phyloP scores from a whole-genome alignment of 2,888 invertebrate genomes.

The Operophtera brumata region DNA sequence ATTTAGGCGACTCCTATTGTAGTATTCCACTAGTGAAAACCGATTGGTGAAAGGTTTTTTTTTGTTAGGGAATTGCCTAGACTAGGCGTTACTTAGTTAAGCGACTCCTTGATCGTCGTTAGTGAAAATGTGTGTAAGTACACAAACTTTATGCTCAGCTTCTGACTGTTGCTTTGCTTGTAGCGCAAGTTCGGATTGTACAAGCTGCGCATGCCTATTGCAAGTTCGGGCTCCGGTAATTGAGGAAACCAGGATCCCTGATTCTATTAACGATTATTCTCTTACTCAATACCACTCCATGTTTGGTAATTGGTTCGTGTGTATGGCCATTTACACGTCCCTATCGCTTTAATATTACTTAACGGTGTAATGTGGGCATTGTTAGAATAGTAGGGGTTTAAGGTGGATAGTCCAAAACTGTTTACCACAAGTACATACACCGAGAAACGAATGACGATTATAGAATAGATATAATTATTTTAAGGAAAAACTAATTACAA shows the following conservation, averaged over 20 bases:
- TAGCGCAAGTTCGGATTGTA: slow-evolving; percentile 19
- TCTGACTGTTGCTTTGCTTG: slow-evolving; percentile 19
- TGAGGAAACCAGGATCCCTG: slow-evolving; percentile 41
- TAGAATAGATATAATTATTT: too few relatives aligned
- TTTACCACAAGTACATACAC: too few relatives aligned
- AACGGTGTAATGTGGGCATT: neutral
- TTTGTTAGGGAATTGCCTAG: too few relatives aligned
- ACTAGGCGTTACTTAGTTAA: too few relatives aligned
- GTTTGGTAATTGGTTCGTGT: slow-evolving; percentile 16
- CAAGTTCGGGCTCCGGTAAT: slow-evolving; percentile 29
- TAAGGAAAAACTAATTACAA: too few relatives aligned
- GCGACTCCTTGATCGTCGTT: too few relatives aligned
- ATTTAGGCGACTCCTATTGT: too few relatives aligned
- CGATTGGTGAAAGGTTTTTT: too few relatives aligned
- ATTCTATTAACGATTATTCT: slow-evolving; percentile 41
- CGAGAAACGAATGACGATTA: too few relatives aligned
- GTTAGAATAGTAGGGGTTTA: neutral
- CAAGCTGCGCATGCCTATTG: slow-evolving; percentile 38
- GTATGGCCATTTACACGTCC: slow-evolving; percentile 8
- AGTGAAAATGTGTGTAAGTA: too few relatives aligned
- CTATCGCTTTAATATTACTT: slow-evolving; percentile 1
- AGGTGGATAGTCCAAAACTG: too few relatives aligned
- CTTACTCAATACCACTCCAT: slow-evolving; percentile 21
- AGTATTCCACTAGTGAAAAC: too few relatives aligned
- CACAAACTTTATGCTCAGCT: slow-evolving; percentile 17